These are phyloP conservation scores for Drosophila lacicola DNA, from an alignment of 2,888 invertebrate genomes.

Conservation along the genomic window DNA sequence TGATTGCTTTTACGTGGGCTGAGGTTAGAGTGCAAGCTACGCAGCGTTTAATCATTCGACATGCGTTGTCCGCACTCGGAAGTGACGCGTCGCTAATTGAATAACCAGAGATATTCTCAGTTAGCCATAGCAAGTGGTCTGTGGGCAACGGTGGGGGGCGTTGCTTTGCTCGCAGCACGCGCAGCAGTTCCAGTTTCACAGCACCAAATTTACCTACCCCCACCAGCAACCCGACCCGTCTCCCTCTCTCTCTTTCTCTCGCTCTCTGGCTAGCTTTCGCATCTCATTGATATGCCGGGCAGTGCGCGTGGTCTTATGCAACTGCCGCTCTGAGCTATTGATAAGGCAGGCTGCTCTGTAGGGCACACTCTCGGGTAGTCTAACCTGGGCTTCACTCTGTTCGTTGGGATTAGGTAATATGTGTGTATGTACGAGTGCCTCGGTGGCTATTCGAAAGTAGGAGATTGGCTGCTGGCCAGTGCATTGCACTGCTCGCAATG, in stretches of 20 bases:
- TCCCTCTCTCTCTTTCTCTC: neutral
- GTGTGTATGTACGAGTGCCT: constrained; percentile 9
- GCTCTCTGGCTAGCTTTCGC: constrained; percentile 14
- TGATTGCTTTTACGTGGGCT: constrained; percentile 11
- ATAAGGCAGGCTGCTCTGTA: constrained; percentile 48
- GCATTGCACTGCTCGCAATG: constrained; percentile 69
- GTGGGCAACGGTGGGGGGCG: too few relatives aligned
- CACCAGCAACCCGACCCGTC: neutral
- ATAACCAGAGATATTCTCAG: constrained; percentile 51
- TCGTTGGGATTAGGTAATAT: constrained; percentile 33
- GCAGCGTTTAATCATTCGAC: constrained; percentile 26
- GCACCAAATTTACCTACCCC: constrained; percentile 2
- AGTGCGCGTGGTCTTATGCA: constrained; percentile 51
- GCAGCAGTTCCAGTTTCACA: constrained; percentile 21
- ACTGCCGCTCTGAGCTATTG: constrained; percentile 30
- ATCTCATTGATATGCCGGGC: constrained; percentile 74
- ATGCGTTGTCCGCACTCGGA: constrained; percentile 56
- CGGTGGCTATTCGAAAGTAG: constrained; percentile 35
- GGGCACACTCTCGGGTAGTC: constrained; percentile 31
- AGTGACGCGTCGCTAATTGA: constrained; percentile 67
- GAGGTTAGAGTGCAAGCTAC: constrained; percentile 68
- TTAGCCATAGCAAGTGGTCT: constrained; percentile 5
- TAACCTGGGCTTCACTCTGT: constrained; percentile 10
- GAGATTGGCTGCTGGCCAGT: constrained; percentile 53
- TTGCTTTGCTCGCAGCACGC: constrained; percentile 24